Conservation (phyloP, 1,140 invertebrate species). For the Lepidurus arcticus region DNA sequence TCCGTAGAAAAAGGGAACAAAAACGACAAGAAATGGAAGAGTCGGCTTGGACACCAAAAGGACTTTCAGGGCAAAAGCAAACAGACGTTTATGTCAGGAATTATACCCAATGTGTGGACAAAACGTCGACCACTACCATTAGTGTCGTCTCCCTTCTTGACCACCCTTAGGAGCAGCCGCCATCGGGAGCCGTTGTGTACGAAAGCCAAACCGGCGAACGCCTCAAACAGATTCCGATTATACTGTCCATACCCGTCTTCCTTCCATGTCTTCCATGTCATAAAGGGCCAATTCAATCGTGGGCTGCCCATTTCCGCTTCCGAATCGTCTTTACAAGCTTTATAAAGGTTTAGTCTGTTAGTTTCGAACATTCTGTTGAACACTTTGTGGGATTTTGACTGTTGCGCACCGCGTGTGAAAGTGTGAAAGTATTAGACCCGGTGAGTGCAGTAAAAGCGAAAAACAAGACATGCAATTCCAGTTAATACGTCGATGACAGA, state of each 20-base stretch:
- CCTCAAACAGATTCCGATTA: neutral
- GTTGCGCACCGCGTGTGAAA: too few relatives aligned
- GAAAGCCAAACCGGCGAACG: neutral
- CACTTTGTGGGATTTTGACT: too few relatives aligned
- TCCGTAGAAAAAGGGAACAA: neutral
- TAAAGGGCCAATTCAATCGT: too few relatives aligned
- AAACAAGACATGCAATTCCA: neutral
- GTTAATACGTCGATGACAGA: slow-evolving; percentile 11
- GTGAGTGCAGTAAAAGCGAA: too few relatives aligned
- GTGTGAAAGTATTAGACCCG: too few relatives aligned
- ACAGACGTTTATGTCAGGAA: neutral
- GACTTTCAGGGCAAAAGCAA: neutral
- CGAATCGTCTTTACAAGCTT: too few relatives aligned
- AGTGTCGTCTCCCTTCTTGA: neutral
- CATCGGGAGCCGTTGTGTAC: neutral
- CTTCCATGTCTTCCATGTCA: too few relatives aligned
- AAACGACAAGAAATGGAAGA: neutral
- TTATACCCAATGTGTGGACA: slow-evolving; percentile 6
- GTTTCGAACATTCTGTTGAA: too few relatives aligned
- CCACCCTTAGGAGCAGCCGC: neutral
- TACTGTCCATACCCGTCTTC: too few relatives aligned
- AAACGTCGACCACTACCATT: neutral
- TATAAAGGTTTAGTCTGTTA: too few relatives aligned
- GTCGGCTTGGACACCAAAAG: neutral
- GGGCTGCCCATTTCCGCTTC: too few relatives aligned